Conservation (phyloP, 1,140 invertebrate species). For the Zaprionus africanus region DNA sequence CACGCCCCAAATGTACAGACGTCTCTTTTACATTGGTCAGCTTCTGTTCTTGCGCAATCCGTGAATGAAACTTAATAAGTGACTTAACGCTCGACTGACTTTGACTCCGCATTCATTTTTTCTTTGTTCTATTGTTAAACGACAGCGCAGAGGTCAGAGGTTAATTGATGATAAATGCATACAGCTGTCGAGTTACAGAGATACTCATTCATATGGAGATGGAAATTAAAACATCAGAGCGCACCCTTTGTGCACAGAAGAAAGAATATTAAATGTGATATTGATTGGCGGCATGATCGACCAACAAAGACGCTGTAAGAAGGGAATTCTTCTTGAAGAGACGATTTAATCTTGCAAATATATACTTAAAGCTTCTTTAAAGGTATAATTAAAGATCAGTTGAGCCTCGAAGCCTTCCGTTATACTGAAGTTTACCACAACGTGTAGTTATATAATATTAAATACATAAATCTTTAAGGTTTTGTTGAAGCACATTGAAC, state of each 20-base stretch:
- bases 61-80: not conserved
- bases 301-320: not conserved
- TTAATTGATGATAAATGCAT: constrained; percentile 76
- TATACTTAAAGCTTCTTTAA: not conserved
- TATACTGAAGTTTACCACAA: no score
- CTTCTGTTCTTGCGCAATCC: constrained; percentile 11
- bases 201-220: constrained; percentile 9
- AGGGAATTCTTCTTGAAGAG: not conserved
- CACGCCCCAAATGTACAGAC: not conserved
- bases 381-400: not conserved
- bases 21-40: constrained; percentile 12
- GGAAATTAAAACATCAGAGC: constrained; percentile 67
- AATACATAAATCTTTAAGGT: no score
- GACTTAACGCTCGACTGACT: constrained; percentile 27
- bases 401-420: not conserved
- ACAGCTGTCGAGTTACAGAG: constrained; percentile 9
- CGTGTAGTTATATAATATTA: no score
- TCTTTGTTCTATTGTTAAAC: constrained; percentile 54
- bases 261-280: constrained; percentile 14
- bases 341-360: not conserved
- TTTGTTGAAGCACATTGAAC: constrained; percentile 2
- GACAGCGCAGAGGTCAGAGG: constrained; percentile 62
- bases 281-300: not conserved
- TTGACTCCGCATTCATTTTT: constrained; percentile 40
- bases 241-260: constrained; percentile 20